Percentiles rank a stretch among this genome's conserved stretches.
These are phyloP conservation scores for Machaerirhynchus nigripectus DNA, from an alignment of 2,113 vertebrate species.

Conservation along the genomic window DNA sequence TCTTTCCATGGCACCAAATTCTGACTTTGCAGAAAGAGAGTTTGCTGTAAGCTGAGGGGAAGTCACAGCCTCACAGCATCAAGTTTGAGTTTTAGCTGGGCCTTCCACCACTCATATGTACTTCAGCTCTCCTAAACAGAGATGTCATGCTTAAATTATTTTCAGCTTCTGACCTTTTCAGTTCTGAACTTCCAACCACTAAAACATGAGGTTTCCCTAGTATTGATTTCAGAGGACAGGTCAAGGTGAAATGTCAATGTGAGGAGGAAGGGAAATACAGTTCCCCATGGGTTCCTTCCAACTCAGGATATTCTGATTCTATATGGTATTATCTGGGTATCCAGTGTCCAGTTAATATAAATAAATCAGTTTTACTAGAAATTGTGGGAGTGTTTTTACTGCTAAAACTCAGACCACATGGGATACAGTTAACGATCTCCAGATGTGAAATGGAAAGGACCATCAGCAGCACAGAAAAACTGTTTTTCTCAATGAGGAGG, in stretches of 20 bases:
- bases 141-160: conserved; percentile 20
- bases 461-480: not conserved
- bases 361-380: conserved; percentile 44
- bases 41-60: conserved; percentile 5
- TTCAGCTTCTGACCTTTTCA: conserved; percentile 38
- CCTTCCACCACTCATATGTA: not conserved
- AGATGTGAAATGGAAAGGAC: conserved; percentile 37
- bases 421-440: conserved; percentile 35
- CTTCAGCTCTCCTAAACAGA: not conserved
- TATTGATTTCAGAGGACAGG: conserved; percentile 29
- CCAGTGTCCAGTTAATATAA: conserved; percentile 30
- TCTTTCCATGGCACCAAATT: conserved; percentile 52
- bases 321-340: not conserved
- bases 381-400: conserved; percentile 13
- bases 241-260: conserved; percentile 36
- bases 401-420: conserved; percentile 10
- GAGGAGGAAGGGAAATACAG: conserved; percentile 14
- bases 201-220: not conserved
- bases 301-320: not conserved
- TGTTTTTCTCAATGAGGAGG: not conserved
- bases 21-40: conserved; percentile 32
- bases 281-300: not conserved
- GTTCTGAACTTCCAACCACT: not conserved
- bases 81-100: conserved; percentile 1
- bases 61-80: not conserved